phyloP scores from a whole-genome alignment of 2,113 vertebrate genomes.

The Cairina moschata region DNA sequence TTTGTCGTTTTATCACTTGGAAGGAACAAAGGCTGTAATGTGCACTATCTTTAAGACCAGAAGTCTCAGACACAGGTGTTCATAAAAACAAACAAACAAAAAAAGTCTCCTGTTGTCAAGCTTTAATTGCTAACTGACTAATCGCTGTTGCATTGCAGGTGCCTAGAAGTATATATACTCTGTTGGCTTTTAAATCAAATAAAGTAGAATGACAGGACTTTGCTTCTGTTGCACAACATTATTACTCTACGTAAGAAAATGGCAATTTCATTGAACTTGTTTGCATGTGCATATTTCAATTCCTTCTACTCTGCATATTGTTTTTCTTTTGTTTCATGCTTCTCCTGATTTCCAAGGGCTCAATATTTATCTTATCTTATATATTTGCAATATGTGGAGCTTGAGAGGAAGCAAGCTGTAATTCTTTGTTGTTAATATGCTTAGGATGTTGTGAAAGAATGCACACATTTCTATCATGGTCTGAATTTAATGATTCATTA shows the following conservation, averaged over 20 bases:
- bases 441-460: neutral
- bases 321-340: neutral
- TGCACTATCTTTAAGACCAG: neutral
- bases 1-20: neutral
- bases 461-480: neutral
- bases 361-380: neutral
- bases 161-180: neutral
- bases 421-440: neutral
- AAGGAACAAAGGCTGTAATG: neutral
- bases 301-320: neutral
- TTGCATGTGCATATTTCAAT: neutral
- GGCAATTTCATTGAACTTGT: neutral
- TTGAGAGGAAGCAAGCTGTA: neutral
- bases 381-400: neutral
- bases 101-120: neutral
- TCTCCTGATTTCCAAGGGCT: neutral
- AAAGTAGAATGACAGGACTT: neutral
- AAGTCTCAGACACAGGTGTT: neutral
- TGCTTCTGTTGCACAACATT: neutral
- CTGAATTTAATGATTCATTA: neutral
- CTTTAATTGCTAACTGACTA: neutral
- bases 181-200: neutral
- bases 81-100: neutral
- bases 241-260: neutral
- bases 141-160: neutral